phyloP scores from a whole-genome alignment of 2,797 vertebrate species.

The Chaunax sp. region DNA sequence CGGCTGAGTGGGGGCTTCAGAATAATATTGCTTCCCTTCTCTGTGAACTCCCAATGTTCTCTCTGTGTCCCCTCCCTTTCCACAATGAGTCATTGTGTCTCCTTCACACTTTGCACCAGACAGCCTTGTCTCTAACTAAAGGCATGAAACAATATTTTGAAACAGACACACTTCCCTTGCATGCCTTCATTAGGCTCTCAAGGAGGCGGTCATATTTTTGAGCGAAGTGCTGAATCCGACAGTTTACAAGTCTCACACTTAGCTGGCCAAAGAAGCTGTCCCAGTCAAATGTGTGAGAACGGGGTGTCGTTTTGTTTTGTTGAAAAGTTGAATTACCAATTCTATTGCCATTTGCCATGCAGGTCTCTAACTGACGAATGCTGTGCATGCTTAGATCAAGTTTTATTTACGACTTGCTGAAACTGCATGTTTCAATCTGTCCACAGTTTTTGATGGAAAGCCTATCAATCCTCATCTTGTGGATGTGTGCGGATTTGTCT shows the following conservation, averaged over 20 bases:
- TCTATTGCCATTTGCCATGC: conserved; percentile 27
- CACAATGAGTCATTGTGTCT: conserved; percentile 84
- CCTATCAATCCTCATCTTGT: conserved; percentile 55
- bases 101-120: conserved; percentile 79
- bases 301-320: conserved; percentile 36
- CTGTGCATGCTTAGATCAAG: background rate
- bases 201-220: conserved; percentile 72
- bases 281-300: conserved; percentile 36
- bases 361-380: background rate
- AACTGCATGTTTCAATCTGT: conserved; percentile 14
- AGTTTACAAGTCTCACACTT: conserved; percentile 62
- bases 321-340: conserved; percentile 51
- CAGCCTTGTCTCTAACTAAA: conserved; percentile 70
- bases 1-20: conserved; percentile 63
- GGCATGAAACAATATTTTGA: conserved; percentile 75
- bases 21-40: conserved; percentile 73
- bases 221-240: conserved; percentile 71
- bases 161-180: conserved; percentile 74
- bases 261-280: conserved; percentile 45
- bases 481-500: conserved; percentile 69
- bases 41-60: conserved; percentile 71
- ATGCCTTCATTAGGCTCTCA: conserved; percentile 76
- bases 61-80: conserved; percentile 49
- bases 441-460: conserved; percentile 41
- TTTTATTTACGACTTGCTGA: background rate